Evolutionary conservation across 2,888 invertebrate genomes (phyloP), one percentile per base, ranked within the genome.

Genomic region (Dryocosmus kuriphilus): DNA sequence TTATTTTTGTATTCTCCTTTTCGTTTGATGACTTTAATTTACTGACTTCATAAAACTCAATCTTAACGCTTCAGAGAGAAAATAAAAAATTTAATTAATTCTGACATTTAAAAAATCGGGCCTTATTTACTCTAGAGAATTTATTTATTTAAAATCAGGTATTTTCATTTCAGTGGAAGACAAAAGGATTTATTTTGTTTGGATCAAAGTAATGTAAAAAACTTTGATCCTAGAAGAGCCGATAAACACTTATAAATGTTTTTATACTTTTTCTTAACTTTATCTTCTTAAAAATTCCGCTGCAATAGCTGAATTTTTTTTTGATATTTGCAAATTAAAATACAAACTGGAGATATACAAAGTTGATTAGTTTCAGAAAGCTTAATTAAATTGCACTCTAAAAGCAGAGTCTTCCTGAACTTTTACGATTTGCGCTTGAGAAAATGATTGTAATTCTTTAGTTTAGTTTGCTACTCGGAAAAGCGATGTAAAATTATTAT

Each of bases 301-400:
- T 14, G 1, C 4, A 57, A 24, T 22, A 46, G 16, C n/a, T 16
- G 30, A 1, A 51, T 41, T 11, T 46, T n/a, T 11, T 46, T 51
- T 24, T 9, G 30, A 51, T 27, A 22, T 27, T 11, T 19, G 51
- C 24, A 46, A 71, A 71, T 30, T 71, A 51, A 71, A 71, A 71
- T 71, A 71, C 30, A 11, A 30, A 8, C 19, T 30, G 30, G 30
- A 46, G 71, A 30, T 51, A 71, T 71, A 71, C 46, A 71, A 71
- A 30, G 71, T 30, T 71, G 51, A 71, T 71, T 71, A 51, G 51
- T 71, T 71, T 71, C 30, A 71, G 71, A 11, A 71, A 71, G 51
- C 71, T 51, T 51, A 71, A 71, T 71, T 71, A 51, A 71, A n/a
- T 41, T 71, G n/a, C 30, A 16, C 51, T 51, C 4, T 30, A 32